Evolutionary conservation across 2,888 invertebrate genomes (phyloP).

Genomic region (Zootermopsis nevadensis): DNA sequence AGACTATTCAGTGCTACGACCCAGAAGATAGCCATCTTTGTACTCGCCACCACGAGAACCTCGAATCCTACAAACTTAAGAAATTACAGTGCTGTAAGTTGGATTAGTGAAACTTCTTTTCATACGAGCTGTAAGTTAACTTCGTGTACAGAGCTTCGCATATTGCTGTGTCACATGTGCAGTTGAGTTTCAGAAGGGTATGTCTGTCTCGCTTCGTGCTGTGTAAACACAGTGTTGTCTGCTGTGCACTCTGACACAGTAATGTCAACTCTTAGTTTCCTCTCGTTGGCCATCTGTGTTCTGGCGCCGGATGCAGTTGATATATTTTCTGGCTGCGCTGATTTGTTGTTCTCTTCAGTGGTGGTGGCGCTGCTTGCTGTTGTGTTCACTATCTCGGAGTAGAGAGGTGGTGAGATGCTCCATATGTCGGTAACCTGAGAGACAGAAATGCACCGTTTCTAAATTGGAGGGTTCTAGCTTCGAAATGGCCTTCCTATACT

Average conservation of each 20-base stretch:
- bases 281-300: no score
- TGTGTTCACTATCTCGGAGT: background rate
- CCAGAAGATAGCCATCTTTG: no score
- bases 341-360: background rate
- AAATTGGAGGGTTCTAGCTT: background rate
- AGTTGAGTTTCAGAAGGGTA: background rate
- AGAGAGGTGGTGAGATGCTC: background rate
- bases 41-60: no score
- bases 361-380: background rate
- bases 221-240: background rate
- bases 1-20: no score
- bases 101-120: no score
- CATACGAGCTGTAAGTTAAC: no score
- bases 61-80: no score
- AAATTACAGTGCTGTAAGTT: no score
- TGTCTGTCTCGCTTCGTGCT: background rate
- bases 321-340: background rate
- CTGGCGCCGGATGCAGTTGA: background rate
- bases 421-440: background rate
- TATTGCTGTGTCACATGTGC: background rate
- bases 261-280: no score
- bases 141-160: no score
- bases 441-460: background rate
- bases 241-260: background rate
- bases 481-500: background rate